Base-by-base conservation (phyloP, 2,113 vertebrate genomes). In the Neodon shergylaensis region DNA sequence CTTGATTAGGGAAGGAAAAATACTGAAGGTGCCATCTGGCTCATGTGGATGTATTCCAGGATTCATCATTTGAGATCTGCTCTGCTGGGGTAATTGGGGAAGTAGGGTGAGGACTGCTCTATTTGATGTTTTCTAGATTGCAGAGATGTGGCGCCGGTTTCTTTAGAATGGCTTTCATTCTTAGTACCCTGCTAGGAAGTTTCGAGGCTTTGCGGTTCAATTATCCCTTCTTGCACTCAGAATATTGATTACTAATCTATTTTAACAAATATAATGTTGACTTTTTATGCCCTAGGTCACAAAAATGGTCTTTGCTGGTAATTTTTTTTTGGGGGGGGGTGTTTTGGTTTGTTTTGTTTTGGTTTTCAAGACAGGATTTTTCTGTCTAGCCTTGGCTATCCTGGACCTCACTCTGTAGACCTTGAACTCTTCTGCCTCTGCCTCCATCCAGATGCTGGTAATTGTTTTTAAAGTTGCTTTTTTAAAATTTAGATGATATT, bases 161-260 rank as follows among this genome's bases (percentile, higher is more conserved):
- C 87, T 54, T 84, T 39, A 65, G 76, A 92, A 28, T 88, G 83
- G 12, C 76, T 84, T 88, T 93, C 4, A 72, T 95, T 93, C 77
- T 95, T 79, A 44, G n/a, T 44, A n/a, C 36, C 49, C 85, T 79
- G n/a, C 44, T 82, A 90, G 85, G 86, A 61, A 86, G 47, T 90
- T 84, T n/a, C 54, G 28, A 93, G 36, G 5, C 73, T 95, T 83
- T 66, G 44, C 0, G 5, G 54, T 66, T 81, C 70, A 61, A 3
- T 65, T 82, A 39, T 31, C 26, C 33, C 33, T 24, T 92, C 44
- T 19, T 86, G 63, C 58, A 33, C 84, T 95, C 70, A 95, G 92
- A 96, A 96, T 90, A 96, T 95, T 47, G 39, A 28, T 92, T 81
- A 68, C 33, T 28, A 44, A 17, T 21, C 61, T 21, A 21, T 21